Percentiles rank a stretch among this genome's conserved stretches.
These are phyloP conservation scores for Lepidurus packardi DNA, from an alignment of 1,140 invertebrate genomes.

Conservation along the genomic window DNA sequence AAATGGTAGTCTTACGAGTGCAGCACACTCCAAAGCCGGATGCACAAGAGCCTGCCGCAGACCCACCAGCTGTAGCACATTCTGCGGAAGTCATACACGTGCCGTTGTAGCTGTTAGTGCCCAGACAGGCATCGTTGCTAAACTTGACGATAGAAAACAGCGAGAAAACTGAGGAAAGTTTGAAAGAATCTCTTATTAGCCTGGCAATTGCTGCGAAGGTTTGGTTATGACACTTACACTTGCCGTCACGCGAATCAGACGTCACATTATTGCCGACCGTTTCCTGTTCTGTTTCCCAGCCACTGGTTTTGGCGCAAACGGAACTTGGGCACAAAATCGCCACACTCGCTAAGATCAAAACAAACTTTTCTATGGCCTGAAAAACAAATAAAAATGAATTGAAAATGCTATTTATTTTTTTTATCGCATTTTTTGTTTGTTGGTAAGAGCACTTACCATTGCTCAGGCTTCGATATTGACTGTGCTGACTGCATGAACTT, in stretches of 20 bases:
- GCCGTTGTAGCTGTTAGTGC: constrained; percentile 44
- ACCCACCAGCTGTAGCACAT: constrained; percentile 63
- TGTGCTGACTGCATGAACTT: too few species aligned
- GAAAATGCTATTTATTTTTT: too few species aligned
- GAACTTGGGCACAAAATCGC: neutral
- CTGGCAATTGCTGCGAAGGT: neutral
- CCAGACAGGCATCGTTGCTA: constrained; percentile 22
- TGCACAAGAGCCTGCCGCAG: constrained; percentile 62
- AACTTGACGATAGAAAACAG: constrained; percentile 31
- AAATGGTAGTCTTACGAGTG: constrained; percentile 55
- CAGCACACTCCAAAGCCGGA: constrained; percentile 65
- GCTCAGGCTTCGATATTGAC: too few species aligned
- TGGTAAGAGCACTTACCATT: too few species aligned
- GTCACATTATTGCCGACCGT: neutral
- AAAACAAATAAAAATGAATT: neutral
- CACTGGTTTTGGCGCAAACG: neutral
- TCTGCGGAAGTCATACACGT: constrained; percentile 69
- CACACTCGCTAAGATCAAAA: neutral
- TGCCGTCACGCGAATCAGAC: neutral
- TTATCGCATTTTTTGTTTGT: too few species aligned
- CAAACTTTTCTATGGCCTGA: neutral
- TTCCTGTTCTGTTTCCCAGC: neutral
- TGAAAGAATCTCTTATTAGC: neutral
- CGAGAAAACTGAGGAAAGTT: constrained; percentile 29
- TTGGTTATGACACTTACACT: neutral